Percentiles rank a stretch among this genome's conserved stretches.
Evolutionary conservation across 2,113 vertebrate species (phyloP).

Genomic region (Tragelaphus scriptus): DNA sequence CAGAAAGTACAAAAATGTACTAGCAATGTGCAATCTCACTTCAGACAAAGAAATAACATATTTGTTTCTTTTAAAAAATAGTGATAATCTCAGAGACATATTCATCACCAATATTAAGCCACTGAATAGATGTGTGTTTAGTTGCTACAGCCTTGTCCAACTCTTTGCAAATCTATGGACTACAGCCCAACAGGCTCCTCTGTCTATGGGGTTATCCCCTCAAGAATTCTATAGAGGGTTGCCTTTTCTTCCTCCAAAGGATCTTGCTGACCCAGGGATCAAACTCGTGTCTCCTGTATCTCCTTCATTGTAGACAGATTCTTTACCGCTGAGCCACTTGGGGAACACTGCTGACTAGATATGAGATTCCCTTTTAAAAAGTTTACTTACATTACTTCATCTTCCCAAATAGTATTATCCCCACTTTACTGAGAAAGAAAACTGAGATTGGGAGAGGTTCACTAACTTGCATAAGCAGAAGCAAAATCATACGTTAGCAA

Average conservation of each 20-base stretch:
- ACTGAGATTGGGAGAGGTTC: not conserved
- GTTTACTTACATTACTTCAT: not conserved
- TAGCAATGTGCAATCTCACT: not conserved
- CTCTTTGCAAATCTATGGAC: not conserved
- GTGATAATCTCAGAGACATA: not conserved
- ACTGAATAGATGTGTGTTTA: not conserved
- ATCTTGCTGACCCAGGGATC: not conserved
- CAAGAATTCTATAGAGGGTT: not conserved
- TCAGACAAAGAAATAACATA: not conserved
- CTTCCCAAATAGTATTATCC: not conserved
- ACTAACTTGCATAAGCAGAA: not conserved
- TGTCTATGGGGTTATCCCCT: not conserved
- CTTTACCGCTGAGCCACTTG: not conserved
- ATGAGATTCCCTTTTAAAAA: not conserved
- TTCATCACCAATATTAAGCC: not conserved
- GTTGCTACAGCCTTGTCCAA: fast-evolving
- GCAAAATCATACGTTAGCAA: not conserved
- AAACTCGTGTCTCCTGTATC: not conserved
- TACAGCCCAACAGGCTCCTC: not conserved
- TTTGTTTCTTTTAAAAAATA: not conserved
- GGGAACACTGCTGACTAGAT: not conserved
- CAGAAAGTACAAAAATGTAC: not conserved
- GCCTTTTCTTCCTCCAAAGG: not conserved
- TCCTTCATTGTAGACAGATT: not conserved
- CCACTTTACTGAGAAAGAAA: not conserved